Evolutionary conservation across 2,888 invertebrate species (phyloP).

Genomic region (Orthonevra nobilis): DNA sequence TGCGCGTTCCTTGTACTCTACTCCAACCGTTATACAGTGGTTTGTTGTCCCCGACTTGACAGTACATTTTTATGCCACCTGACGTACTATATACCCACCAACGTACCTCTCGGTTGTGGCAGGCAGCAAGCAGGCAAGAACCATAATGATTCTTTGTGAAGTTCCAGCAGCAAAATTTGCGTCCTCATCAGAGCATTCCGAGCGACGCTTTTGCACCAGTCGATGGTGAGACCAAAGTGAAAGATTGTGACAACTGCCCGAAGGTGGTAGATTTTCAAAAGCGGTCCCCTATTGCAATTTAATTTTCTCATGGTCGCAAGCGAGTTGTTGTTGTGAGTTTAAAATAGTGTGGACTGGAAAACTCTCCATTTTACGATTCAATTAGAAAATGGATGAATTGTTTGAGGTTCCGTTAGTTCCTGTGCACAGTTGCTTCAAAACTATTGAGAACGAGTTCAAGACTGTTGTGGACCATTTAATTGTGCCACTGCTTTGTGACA

Average conservation of each 20-base stretch:
- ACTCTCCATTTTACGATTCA: no score
- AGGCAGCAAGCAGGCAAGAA: not conserved
- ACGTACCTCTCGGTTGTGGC: not conserved
- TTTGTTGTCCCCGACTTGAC: not conserved
- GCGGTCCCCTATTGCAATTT: no score
- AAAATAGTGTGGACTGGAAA: no score
- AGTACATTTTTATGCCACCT: slow-evolving; percentile 1
- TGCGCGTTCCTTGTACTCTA: not conserved
- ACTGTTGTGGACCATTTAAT: no score
- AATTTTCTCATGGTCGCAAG: no score
- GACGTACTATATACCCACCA: slow-evolving; percentile 4
- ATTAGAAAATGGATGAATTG: no score
- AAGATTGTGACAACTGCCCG: slow-evolving; percentile 5
- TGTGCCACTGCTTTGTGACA: no score
- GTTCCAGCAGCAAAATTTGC: not conserved
- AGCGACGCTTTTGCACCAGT: not conserved
- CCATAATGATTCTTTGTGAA: not conserved
- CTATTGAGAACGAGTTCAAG: no score
- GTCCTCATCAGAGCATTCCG: not conserved
- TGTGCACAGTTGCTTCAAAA: no score
- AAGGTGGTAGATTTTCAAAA: no score
- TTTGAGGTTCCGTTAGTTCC: no score
- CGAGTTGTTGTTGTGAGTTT: no score
- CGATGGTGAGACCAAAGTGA: not conserved
- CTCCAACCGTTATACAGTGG: not conserved